phyloP scores from a whole-genome alignment of 1,140 invertebrate genomes.

The Eumaeus atala region DNA sequence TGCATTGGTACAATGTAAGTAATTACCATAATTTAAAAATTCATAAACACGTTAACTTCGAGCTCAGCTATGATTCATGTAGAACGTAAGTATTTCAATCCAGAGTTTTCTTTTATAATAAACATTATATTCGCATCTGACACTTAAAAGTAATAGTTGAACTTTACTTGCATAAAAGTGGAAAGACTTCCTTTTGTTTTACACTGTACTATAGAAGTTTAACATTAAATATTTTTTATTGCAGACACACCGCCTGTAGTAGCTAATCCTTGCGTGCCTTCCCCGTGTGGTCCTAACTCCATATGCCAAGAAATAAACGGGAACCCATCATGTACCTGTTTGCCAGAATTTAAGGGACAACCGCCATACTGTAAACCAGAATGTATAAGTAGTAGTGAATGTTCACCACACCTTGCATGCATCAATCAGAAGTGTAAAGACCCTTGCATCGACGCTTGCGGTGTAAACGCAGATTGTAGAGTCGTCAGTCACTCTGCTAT shows the following conservation, averaged over 20 bases:
- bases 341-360: constrained; percentile 81
- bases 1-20: constrained; percentile 55
- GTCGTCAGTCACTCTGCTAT: constrained; percentile 79
- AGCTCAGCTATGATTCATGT: too few species aligned
- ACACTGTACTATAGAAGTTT: too few species aligned
- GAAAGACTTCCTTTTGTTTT: too few species aligned
- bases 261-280: constrained; percentile 79
- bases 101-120: too few species aligned
- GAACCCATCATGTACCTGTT: constrained; percentile 80
- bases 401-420: constrained; percentile 78
- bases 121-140: too few species aligned
- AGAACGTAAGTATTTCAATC: too few species aligned
- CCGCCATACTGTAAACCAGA: constrained; percentile 85
- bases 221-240: constrained; percentile 23
- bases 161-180: too few species aligned
- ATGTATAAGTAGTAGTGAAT: constrained; percentile 82
- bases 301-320: constrained; percentile 79
- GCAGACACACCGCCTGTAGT: constrained; percentile 47
- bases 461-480: constrained; percentile 76
- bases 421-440: constrained; percentile 81
- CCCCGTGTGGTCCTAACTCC: constrained; percentile 82
- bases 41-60: background rate
- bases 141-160: too few species aligned
- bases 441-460: constrained; percentile 81
- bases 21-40: constrained; percentile 6